Percentiles rank a stretch among this genome's conserved stretches.
phyloP scores from a whole-genome alignment of 2,797 vertebrate genomes.

The Oreortyx pictus region DNA sequence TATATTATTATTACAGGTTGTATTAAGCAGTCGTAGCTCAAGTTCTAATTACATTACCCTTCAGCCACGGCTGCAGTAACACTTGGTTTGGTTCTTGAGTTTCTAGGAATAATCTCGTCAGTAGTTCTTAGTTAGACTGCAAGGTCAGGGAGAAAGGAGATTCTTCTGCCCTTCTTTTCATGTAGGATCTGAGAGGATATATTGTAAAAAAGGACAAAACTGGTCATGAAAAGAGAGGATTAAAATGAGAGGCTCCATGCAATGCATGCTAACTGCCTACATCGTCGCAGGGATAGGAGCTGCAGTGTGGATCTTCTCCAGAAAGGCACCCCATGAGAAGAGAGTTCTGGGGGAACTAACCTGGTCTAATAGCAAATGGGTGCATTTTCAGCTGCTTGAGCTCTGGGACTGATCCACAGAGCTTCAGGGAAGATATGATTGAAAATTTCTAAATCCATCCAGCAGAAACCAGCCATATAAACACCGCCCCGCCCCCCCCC shows the following conservation, averaged over 20 bases:
- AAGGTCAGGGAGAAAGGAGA: conserved; percentile 35
- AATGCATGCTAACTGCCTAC: fast-evolving
- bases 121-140: conserved; percentile 3
- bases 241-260: background rate
- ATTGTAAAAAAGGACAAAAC: background rate
- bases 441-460: background rate
- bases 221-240: background rate
- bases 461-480: background rate
- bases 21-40: conserved; percentile 46
- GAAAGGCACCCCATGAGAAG: fast-evolving
- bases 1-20: conserved; percentile 55
- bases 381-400: background rate
- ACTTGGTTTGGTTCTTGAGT: conserved; percentile 7
- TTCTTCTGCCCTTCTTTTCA: background rate
- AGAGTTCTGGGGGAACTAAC: background rate
- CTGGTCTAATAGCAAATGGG: fast-evolving
- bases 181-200: background rate
- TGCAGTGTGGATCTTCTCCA: background rate
- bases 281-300: background rate
- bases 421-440: fast-evolving
- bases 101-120: background rate
- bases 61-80: conserved; percentile 47
- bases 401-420: background rate
- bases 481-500: fast-evolving
- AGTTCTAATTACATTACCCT: conserved; percentile 44